Evolutionary conservation across 2,888 invertebrate species (phyloP).

Genomic region (Pogonocherus hispidulus): DNA sequence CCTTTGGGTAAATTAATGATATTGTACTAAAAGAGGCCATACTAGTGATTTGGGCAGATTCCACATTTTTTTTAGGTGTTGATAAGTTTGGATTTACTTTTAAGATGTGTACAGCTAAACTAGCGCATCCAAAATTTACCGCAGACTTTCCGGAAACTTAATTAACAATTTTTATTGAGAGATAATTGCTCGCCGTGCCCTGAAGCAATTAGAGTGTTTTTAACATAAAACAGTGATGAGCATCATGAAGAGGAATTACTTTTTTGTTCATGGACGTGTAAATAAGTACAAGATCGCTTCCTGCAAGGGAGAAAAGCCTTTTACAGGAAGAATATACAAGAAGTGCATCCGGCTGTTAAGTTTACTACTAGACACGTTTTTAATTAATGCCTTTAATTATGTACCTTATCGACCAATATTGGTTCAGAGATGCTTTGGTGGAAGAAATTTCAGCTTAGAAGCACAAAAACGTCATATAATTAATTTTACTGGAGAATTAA

Average conservation of each 20-base stretch:
- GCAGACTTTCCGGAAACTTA: slow-evolving; percentile 35
- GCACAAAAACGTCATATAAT: not conserved
- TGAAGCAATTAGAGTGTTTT: slow-evolving; percentile 47
- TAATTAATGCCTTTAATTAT: slow-evolving; percentile 34
- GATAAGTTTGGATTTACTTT: not conserved
- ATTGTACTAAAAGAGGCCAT: no score
- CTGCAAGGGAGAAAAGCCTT: slow-evolving; percentile 20
- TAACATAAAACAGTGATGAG: slow-evolving; percentile 37
- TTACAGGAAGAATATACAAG: slow-evolving; percentile 28
- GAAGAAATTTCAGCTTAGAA: not conserved
- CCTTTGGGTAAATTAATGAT: no score
- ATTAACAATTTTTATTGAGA: slow-evolving; percentile 46
- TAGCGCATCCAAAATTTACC: slow-evolving; percentile 12
- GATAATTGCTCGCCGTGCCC: slow-evolving; percentile 40
- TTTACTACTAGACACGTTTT: slow-evolving; percentile 28
- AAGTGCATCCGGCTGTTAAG: slow-evolving; percentile 26
- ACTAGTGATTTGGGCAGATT: no score
- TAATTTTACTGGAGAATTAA: not conserved
- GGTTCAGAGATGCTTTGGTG: slow-evolving; percentile 11
- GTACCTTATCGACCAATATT: slow-evolving; percentile 30
- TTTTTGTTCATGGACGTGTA: slow-evolving; percentile 45
- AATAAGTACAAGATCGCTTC: slow-evolving; percentile 44
- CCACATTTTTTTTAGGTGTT: no score
- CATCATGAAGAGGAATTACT: slow-evolving; percentile 35
- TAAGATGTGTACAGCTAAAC: not conserved